Conservation (phyloP, 2,113 vertebrate genomes). For the Gyps fulvus region DNA sequence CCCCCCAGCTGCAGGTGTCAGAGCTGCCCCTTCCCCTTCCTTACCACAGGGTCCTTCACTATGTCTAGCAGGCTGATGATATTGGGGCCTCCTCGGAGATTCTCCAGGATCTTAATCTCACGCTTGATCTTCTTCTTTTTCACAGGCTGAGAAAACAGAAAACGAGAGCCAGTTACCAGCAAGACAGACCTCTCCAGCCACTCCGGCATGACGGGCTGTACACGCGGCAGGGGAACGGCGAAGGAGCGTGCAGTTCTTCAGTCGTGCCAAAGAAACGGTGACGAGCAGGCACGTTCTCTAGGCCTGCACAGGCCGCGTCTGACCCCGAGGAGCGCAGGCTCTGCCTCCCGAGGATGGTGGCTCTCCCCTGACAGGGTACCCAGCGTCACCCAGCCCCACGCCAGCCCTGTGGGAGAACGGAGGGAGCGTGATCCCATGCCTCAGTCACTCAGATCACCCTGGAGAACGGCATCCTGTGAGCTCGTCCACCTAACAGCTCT, state of each 20-base stretch:
- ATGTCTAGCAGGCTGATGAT: constrained; percentile 87
- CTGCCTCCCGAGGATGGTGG: background rate
- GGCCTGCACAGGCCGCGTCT: background rate
- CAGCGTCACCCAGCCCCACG: background rate
- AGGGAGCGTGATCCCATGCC: background rate
- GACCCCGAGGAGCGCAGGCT: background rate
- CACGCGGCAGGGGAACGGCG: background rate
- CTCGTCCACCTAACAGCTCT: background rate
- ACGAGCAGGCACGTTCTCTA: accelerated
- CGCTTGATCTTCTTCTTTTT: constrained; percentile 92
- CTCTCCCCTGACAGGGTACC: background rate
- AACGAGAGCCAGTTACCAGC: background rate
- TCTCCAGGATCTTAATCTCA: constrained; percentile 88
- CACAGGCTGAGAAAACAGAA: constrained; percentile 71
- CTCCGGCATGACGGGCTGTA: background rate
- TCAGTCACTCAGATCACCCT: background rate
- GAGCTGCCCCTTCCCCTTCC: background rate
- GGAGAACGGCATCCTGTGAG: background rate
- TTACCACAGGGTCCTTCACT: constrained; percentile 87
- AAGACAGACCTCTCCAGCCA: accelerated
- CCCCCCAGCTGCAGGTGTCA: accelerated
- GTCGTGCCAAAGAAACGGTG: accelerated
- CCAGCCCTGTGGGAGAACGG: background rate
- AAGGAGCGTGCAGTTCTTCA: accelerated
- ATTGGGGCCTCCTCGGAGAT: constrained; percentile 84